Conservation (phyloP, 2,888 invertebrate genomes). For the Magallana nippona region DNA sequence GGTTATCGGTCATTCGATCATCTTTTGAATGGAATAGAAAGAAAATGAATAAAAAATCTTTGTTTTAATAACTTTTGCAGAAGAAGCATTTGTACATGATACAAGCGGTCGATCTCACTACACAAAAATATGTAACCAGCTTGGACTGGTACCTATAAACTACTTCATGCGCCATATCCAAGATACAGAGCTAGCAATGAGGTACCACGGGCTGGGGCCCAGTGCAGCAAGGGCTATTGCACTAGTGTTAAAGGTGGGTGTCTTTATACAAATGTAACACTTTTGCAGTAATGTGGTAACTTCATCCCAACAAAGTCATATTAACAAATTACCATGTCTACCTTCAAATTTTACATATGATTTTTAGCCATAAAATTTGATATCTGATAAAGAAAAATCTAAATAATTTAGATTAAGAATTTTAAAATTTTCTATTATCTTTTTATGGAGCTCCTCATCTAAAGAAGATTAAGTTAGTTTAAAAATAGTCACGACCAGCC, state of each 20-base stretch:
- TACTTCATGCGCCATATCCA: conserved; percentile 76
- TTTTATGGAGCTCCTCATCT: no score
- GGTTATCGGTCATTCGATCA: no score
- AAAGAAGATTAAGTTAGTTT: no score
- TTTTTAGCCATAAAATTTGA: no score
- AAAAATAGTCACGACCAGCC: no score
- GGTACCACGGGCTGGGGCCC: conserved; percentile 73
- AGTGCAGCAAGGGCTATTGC: conserved; percentile 73
- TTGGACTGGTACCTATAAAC: conserved; percentile 75
- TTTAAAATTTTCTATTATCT: no score
- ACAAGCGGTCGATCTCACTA: conserved; percentile 69
- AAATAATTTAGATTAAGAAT: no score
- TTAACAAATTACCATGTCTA: no score
- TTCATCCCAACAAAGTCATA: background rate
- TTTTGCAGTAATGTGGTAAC: background rate
- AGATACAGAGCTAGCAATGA: conserved; percentile 74
- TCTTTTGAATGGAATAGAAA: background rate
- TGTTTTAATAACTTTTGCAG: conserved; percentile 1
- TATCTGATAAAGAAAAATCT: no score
- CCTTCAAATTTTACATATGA: no score
- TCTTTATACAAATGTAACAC: background rate
- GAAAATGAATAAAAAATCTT: background rate
- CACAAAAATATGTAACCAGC: conserved; percentile 71
- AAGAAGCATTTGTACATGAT: conserved; percentile 59
- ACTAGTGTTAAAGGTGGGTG: conserved; percentile 64